Base-by-base conservation (phyloP, 1,140 invertebrate genomes). In the Theocolax elegans region DNA sequence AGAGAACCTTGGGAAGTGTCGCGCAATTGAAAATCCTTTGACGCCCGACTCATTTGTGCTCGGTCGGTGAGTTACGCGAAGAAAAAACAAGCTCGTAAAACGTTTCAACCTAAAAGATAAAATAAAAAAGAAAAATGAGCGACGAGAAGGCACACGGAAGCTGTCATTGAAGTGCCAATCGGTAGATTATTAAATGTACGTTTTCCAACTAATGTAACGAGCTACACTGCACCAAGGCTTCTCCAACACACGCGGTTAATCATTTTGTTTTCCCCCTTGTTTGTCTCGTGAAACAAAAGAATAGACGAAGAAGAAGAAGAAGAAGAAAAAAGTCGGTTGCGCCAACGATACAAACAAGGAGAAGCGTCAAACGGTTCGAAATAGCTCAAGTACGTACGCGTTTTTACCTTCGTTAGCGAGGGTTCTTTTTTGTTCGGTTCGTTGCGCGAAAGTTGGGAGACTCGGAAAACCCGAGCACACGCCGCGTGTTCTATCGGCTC, bases 131-230 rank as follows among this genome's bases (percentile, higher is more conserved):
- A 35, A 56, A 56, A 56, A 35, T 35, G 29, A 29, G 17, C 12
- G 29, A 56, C 19, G 35, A 63, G 59, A 21, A 49, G 23, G 3
- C 60, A 44, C 4, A 54, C 51, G 51, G 51, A 66, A 66, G 17
- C 25, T 31, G 51, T 66, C 64, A 56, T 56, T 44, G 51, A 56
- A 44, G 40, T 46, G 51, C 40, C 64, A 65, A 66, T 66, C 49
- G 23, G n/a, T 56, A 17, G 13, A 35, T 46, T 56, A 56, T 66
- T 66, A 56, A 54, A 31, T 13, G 38, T 10, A 25, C n/a, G 8
- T 35, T 67, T 38, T 58, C 25, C 42, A n/a, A 19, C 12, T n/a
- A 3, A 35, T 31, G 17, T 46, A 67, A 35, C 19, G 19, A 25
- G 17, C 15, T 3, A n/a, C n/a, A n/a, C n/a, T n/a, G n/a, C n/a